Evolutionary conservation across 2,797 vertebrate genomes (phyloP).

Genomic region (Anolis apletophallus): DNA sequence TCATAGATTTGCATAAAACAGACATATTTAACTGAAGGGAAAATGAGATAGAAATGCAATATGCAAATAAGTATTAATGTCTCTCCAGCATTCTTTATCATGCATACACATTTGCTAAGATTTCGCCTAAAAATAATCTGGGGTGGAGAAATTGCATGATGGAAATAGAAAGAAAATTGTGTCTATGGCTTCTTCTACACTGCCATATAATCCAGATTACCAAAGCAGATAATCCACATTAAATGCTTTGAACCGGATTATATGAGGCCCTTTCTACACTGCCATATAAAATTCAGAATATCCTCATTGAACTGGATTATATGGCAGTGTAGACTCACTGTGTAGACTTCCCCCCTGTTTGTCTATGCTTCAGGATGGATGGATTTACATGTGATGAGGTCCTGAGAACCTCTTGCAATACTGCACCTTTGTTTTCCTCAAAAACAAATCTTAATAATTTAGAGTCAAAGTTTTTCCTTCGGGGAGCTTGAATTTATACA

Average conservation of each 20-base stretch:
- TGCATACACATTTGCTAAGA: too few species aligned
- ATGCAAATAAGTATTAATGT: background rate
- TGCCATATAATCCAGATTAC: too few species aligned
- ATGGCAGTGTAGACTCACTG: too few species aligned
- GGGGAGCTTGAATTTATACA: slow-evolving; percentile 47
- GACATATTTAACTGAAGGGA: background rate
- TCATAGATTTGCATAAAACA: background rate
- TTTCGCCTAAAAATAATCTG: background rate
- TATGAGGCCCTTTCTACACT: background rate
- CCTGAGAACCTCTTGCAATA: slow-evolving; percentile 40
- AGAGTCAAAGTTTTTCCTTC: slow-evolving; percentile 36
- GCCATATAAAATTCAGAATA: too few species aligned
- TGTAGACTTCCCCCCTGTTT: too few species aligned
- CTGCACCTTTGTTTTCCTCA: slow-evolving; percentile 49
- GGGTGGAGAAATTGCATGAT: background rate
- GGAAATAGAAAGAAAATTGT: background rate
- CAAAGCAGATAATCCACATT: too few species aligned
- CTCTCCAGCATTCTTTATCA: background rate
- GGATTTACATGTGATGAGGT: too few species aligned
- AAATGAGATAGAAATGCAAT: background rate
- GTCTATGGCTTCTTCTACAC: background rate
- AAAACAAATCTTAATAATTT: slow-evolving; percentile 54
- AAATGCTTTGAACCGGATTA: too few species aligned
- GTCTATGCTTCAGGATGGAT: too few species aligned
- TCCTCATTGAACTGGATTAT: too few species aligned